Conservation (phyloP, 2,888 invertebrate genomes). For the Odontocerum albicorne region DNA sequence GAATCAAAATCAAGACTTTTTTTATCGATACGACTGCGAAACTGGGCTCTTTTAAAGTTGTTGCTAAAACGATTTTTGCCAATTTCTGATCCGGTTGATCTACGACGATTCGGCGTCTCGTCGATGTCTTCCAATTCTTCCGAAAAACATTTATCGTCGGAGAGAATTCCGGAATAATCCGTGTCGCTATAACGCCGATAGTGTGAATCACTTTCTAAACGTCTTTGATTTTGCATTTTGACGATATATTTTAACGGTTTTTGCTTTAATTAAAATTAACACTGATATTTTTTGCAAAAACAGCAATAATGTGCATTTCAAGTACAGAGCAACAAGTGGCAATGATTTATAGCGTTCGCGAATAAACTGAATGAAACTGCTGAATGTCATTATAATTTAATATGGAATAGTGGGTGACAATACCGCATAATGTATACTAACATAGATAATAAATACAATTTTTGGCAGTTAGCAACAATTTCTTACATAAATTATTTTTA, state of each 20-base stretch:
- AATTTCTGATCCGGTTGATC: constrained; percentile 1
- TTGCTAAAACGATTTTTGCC: background rate
- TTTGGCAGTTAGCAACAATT: no score
- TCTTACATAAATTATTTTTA: no score
- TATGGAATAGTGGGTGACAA: no score
- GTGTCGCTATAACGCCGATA: constrained; percentile 14
- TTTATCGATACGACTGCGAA: background rate
- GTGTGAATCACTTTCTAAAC: background rate
- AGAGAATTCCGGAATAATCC: constrained; percentile 7
- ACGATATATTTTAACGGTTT: background rate
- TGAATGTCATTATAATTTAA: no score
- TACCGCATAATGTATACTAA: no score
- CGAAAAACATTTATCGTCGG: constrained; percentile 2
- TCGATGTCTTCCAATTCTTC: background rate
- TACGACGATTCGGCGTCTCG: background rate
- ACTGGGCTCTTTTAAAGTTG: background rate
- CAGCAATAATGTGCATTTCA: no score
- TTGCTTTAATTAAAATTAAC: no score
- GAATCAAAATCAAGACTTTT: constrained; percentile 5
- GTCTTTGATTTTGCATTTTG: constrained; percentile 2
- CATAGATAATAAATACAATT: no score
- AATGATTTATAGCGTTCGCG: background rate
- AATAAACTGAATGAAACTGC: background rate
- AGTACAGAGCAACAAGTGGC: background rate
- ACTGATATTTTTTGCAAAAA: no score